Base-by-base conservation (phyloP, 2,888 invertebrate species). In the Erebia epiphron region DNA sequence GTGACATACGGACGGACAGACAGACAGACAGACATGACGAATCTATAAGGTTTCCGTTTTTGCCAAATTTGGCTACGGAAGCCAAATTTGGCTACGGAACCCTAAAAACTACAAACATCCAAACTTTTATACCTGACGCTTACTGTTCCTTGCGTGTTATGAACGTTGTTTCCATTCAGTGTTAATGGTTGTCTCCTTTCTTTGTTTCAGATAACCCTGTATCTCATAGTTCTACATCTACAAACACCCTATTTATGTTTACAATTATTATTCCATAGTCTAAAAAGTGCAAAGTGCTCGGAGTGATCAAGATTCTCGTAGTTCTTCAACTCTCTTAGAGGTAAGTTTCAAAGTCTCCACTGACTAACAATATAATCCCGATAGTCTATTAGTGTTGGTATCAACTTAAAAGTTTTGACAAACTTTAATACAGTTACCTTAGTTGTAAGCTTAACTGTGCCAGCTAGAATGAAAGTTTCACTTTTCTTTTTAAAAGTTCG, bases 401-500 rank as follows among this genome's bases (percentile, higher is more conserved):
- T 10, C 5, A 21, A 26, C 13, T 57, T 21, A 26, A 57, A 54
- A 56, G 56, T 56, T 56, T 21, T 21, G 11, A 26, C 10, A 43
- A 60, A 41, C 41, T 60, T 60, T 60, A 41, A 43, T 41, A 43
- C 13, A 11, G 21, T 57, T 14, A 3, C 41, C 14, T 41, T 35
- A 35, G 35, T 60, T 43, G 58, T 60, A 16, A 9, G 14, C 10
- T 9, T 60, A 43, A 60, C 43, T 41, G 16, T 14, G n/a, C 41
- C 10, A 41, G 14, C 26, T 57, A 57, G 7, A 16, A 60, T 1
- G 41, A n/a, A 60, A 60, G 41, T 60, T 60, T 60, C 41, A 60
- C n/a, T 60, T 60, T 60, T 60, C 41, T 43, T 60, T 41, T 43
- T 60, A 60, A 60, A 60, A 60, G 41, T 60, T 60, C n/a, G 8